Evolutionary conservation across 2,888 invertebrate species (phyloP).

Genomic region (Scelioninae gen. 1): DNA sequence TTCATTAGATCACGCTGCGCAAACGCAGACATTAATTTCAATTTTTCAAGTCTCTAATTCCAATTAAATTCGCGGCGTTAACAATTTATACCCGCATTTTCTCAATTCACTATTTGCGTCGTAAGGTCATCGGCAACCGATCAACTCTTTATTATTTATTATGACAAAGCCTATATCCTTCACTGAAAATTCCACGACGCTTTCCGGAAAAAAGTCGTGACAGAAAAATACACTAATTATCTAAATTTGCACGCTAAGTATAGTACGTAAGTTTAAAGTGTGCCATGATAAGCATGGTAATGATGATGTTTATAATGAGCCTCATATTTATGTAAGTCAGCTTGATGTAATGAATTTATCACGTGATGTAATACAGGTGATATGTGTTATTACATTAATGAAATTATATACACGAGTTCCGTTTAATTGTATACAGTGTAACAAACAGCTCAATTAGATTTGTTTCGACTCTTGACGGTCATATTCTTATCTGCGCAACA

Average conservation of each 20-base stretch:
- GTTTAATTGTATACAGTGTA: not conserved
- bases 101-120: too few relatives aligned
- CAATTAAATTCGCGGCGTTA: not conserved
- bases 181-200: too few relatives aligned
- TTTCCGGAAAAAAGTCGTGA: slow-evolving; percentile 10
- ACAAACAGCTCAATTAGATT: not conserved
- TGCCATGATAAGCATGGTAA: slow-evolving; percentile 18
- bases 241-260: not conserved
- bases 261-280: slow-evolving; percentile 19
- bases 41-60: slow-evolving; percentile 4
- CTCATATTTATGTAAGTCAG: slow-evolving; percentile 33
- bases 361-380: slow-evolving; percentile 27
- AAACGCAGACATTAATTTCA: slow-evolving; percentile 16
- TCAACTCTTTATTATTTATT: too few relatives aligned
- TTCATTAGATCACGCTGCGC: too few relatives aligned
- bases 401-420: slow-evolving; percentile 3
- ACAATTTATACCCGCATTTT: too few relatives aligned
- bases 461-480: not conserved
- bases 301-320: slow-evolving; percentile 29
- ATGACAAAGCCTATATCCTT: too few relatives aligned
- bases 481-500: too few relatives aligned
- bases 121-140: too few relatives aligned
- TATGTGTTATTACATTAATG: slow-evolving; percentile 22
- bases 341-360: slow-evolving; percentile 37
- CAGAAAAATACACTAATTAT: slow-evolving; percentile 28